Evolutionary conservation across 2,888 invertebrate genomes (phyloP).

Genomic region (Drosophila cyrtoloma): DNA sequence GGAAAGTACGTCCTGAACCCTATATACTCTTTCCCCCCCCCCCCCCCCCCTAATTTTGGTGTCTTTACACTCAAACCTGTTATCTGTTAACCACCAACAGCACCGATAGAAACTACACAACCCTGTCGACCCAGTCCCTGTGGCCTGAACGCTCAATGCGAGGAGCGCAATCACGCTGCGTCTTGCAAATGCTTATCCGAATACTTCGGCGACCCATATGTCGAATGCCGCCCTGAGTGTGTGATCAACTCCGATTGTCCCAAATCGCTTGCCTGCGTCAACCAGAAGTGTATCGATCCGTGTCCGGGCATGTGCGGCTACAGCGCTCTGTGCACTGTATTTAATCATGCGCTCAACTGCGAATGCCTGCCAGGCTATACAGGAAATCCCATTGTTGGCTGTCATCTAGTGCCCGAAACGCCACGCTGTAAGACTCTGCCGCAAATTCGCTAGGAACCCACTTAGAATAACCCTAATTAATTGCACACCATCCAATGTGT

Average conservation of each 20-base stretch:
- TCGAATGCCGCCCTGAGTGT: conserved; percentile 90
- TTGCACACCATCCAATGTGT: conserved; percentile 37
- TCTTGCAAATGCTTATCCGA: conserved; percentile 88
- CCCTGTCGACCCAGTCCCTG: conserved; percentile 89
- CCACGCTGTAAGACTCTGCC: conserved; percentile 81
- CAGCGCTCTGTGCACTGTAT: conserved; percentile 90
- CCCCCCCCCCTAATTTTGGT: not conserved
- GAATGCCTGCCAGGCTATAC: conserved; percentile 87
- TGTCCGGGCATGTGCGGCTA: conserved; percentile 93
- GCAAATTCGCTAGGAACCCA: conserved; percentile 12
- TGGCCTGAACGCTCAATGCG: conserved; percentile 89
- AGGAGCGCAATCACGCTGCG: conserved; percentile 88
- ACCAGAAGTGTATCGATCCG: conserved; percentile 93
- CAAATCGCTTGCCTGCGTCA: conserved; percentile 88
- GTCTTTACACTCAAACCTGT: conserved; percentile 21
- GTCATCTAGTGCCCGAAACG: conserved; percentile 80
- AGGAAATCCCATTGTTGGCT: conserved; percentile 87
- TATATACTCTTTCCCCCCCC: not conserved
- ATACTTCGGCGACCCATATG: conserved; percentile 89
- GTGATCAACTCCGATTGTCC: conserved; percentile 89
- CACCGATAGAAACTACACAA: conserved; percentile 85
- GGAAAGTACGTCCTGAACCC: conserved; percentile 85
- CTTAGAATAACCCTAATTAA: conserved; percentile 52
- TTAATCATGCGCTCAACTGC: conserved; percentile 89
- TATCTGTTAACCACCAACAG: conserved; percentile 73